phyloP scores from a whole-genome alignment of 2,888 invertebrate species.

The Acleris emargana region DNA sequence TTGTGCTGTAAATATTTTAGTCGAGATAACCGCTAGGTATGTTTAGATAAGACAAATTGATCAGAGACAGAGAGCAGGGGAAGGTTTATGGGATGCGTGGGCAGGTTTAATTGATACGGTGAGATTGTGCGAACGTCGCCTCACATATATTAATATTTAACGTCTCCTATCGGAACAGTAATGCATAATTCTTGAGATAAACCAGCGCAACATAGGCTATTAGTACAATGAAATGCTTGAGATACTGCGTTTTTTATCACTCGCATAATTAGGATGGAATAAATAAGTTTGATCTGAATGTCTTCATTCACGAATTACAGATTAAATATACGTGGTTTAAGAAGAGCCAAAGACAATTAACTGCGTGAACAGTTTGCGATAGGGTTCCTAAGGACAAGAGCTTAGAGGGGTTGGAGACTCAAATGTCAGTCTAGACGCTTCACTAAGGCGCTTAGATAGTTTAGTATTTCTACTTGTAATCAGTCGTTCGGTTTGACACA shows the following conservation, averaged over 20 bases:
- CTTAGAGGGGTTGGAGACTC: conserved; percentile 7
- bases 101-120: conserved; percentile 71
- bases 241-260: conserved; percentile 23
- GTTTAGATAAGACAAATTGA: conserved; percentile 79
- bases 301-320: conserved; percentile 19
- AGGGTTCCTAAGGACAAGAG: conserved; percentile 16
- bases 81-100: conserved; percentile 71
- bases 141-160: conserved; percentile 71
- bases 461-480: neutral
- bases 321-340: conserved; percentile 3
- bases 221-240: conserved; percentile 42
- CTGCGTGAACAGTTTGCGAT: neutral
- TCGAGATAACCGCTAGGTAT: conserved; percentile 65
- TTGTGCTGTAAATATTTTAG: conserved; percentile 82
- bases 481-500: conserved; percentile 1
- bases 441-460: neutral
- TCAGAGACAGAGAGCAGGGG: conserved; percentile 62
- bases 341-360: neutral
- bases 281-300: conserved; percentile 13
- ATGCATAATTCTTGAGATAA: conserved; percentile 62
- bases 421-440: conserved; percentile 16
- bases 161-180: conserved; percentile 57
- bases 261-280: conserved; percentile 28
- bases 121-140: conserved; percentile 70
- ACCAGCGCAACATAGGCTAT: conserved; percentile 42